These are phyloP conservation scores for Cylindroiulus punctatus DNA, from an alignment of 2,888 invertebrate genomes.

Conservation along the genomic window DNA sequence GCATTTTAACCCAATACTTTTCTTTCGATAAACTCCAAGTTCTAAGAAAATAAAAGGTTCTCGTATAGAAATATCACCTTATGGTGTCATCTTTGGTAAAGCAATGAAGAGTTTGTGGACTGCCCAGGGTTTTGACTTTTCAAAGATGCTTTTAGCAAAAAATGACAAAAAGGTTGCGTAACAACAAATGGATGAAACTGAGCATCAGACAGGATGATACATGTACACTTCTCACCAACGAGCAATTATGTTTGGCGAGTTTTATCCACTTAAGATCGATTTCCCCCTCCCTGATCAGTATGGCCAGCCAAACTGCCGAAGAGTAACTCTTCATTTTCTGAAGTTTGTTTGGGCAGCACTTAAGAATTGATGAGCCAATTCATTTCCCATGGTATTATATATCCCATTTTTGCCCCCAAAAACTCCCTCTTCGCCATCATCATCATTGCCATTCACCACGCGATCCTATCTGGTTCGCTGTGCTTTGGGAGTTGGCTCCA, in stretches of 20 bases:
- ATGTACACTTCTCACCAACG: conserved; percentile 10
- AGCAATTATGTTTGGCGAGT: neutral
- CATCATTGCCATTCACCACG: conserved; percentile 34
- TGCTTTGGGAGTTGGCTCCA: neutral
- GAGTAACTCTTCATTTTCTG: conserved; percentile 27
- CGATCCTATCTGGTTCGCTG: neutral
- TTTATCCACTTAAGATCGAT: conserved; percentile 42
- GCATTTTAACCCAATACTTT: too few relatives aligned
- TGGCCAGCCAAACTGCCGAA: neutral
- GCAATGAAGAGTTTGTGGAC: neutral
- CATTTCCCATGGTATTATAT: conserved; percentile 23
- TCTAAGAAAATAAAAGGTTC: too few relatives aligned
- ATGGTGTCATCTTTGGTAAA: neutral
- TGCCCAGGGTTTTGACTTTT: neutral
- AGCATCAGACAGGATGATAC: neutral
- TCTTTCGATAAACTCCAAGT: too few relatives aligned
- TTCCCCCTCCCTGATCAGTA: neutral
- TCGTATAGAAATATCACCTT: too few relatives aligned
- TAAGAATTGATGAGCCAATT: conserved; percentile 34
- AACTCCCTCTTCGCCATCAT: neutral
- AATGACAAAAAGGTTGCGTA: neutral
- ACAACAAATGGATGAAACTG: neutral
- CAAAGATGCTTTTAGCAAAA: neutral
- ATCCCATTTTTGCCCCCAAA: neutral
- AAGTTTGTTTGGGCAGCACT: conserved; percentile 28